Conservation (phyloP, 2,113 vertebrate genomes). For the Psilopsiagon aymara region DNA sequence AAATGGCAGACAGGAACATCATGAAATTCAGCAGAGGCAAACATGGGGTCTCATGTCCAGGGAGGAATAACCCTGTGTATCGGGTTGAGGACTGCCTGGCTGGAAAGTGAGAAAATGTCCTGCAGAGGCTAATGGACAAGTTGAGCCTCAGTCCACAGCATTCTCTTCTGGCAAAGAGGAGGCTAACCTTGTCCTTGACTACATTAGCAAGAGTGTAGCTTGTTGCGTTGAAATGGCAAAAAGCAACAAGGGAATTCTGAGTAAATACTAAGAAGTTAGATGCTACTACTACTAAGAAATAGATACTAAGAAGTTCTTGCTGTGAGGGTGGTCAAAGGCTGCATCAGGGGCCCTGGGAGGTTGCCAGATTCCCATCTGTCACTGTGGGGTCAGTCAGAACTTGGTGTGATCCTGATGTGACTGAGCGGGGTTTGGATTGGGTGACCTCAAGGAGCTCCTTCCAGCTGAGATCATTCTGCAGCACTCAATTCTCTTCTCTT, state of each 20-base stretch:
- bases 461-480: neutral
- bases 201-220: neutral
- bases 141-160: neutral
- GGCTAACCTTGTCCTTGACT: accelerated
- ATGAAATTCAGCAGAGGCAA: neutral
- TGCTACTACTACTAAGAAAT: neutral
- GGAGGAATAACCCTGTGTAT: neutral
- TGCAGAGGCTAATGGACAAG: neutral
- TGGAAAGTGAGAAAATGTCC: neutral
- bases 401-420: neutral
- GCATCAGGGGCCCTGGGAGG: neutral
- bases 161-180: neutral
- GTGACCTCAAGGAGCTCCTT: neutral
- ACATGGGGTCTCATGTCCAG: neutral
- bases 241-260: neutral
- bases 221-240: neutral
- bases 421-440: neutral
- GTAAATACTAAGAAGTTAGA: neutral
- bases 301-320: neutral
- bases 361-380: neutral
- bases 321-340: accelerated
- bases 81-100: neutral
- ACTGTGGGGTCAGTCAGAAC: neutral
- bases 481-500: neutral
- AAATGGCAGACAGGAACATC: neutral